Base-by-base conservation (phyloP, 2,888 invertebrate genomes). In the Stomorhina lunata region DNA sequence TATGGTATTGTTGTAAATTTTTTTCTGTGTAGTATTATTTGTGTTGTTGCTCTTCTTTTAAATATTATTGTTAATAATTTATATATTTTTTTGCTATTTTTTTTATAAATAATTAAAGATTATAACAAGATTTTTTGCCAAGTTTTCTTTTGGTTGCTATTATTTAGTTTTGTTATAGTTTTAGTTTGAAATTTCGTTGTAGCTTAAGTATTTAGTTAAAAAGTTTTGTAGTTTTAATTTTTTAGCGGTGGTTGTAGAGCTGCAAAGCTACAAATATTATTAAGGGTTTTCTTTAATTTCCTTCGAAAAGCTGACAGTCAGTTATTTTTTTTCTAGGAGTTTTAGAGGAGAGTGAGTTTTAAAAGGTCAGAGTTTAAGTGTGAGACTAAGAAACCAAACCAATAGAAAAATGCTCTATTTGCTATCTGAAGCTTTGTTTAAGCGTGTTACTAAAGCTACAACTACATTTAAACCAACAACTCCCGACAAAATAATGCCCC, bases 371-470 rank as follows among this genome's bases (percentile, higher is more conserved):
- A n/a, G 37, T 17, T 4, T 12, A 53, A 22, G 17, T 48, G 15
- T 17, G 34, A 25, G 61, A 57, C 22, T 32, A 40, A 75, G 61
- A 45, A 63, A 55, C 12, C 53, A 69, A 69, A 32, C 32, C 32
- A 59, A 69, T n/a, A 61, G 72, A 25, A 57, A 34, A 40, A 79
- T 61, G 48, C 63, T 53, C 72, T 57, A 15, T 71, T 80, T 83
- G 80, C 83, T 82, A 82, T 82, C 81, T 82, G 75, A 75, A 73
- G 78, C 75, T 75, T 32, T 50, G 63, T 43, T 78, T 17, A 55
- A 75, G 81, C 65, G 73, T 78, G 12, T 37, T 50, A 59, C 37
- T 63, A 37, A 32, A 27, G 27, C 55, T 53, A 34, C 73, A 55
- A 73, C 81, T 78, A 78, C 81, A 82, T 82, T 75, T 59, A 78